These are phyloP conservation scores for Hylaea fasciaria DNA, from an alignment of 2,888 invertebrate genomes.

Conservation along the genomic window DNA sequence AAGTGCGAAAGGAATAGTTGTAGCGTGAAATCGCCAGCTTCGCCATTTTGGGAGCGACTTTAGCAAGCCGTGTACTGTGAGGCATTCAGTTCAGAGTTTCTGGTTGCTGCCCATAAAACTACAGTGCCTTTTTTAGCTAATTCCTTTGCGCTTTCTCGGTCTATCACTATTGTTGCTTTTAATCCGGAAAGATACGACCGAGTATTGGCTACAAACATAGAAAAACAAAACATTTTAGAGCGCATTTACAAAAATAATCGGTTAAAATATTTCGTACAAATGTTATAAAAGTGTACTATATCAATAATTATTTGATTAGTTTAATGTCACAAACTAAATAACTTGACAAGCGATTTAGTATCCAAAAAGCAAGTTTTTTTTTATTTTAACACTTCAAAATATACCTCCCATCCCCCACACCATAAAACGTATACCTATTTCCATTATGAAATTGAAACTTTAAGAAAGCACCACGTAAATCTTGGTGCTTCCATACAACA, in stretches of 20 bases:
- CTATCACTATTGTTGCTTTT: background rate
- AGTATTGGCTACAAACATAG: too few relatives aligned
- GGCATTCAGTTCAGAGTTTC: constrained; percentile 15
- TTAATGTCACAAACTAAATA: too few relatives aligned
- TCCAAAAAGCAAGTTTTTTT: too few relatives aligned
- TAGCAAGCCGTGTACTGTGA: constrained; percentile 17
- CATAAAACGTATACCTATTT: background rate
- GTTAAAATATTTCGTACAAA: too few relatives aligned
- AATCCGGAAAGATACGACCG: too few relatives aligned
- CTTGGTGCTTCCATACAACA: constrained; percentile 61
- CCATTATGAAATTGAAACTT: constrained; percentile 1
- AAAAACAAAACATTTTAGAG: too few relatives aligned
- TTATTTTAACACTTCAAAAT: too few relatives aligned
- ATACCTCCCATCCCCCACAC: too few relatives aligned
- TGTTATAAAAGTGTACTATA: too few relatives aligned
- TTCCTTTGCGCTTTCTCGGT: constrained; percentile 2
- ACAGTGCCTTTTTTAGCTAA: constrained; percentile 9
- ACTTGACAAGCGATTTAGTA: too few relatives aligned
- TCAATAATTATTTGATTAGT: too few relatives aligned
- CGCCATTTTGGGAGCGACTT: constrained; percentile 22
- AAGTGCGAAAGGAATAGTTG: constrained; percentile 56
- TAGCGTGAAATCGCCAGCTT: constrained; percentile 61
- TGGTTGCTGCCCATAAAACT: constrained; percentile 19
- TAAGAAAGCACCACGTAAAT: constrained; percentile 27
- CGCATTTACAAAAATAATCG: too few relatives aligned